These are phyloP conservation scores for Psammodynastes pulverulentus DNA, from an alignment of 2,113 vertebrate species.

Conservation along the genomic window DNA sequence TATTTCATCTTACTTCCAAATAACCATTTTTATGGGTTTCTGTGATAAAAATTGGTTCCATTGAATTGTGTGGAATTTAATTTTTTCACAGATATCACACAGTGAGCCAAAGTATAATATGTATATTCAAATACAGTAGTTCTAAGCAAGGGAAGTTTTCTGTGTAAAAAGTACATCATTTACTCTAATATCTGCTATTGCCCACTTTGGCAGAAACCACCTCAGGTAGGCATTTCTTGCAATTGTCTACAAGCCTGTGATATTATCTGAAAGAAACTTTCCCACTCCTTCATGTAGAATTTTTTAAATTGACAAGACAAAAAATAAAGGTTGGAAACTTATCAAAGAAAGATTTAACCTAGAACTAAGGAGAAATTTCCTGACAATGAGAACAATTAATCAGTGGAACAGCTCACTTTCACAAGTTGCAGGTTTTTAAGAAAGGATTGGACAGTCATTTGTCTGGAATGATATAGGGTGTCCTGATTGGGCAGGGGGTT, in stretches of 20 bases:
- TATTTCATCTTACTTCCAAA: neutral
- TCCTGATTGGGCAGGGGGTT: neutral
- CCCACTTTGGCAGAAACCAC: neutral
- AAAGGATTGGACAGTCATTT: neutral
- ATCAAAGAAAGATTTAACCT: neutral
- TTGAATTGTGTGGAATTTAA: neutral
- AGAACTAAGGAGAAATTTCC: neutral
- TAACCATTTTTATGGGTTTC: neutral
- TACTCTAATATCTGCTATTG: neutral
- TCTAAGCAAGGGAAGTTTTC: neutral
- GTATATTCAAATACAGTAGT: neutral
- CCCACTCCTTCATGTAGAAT: neutral
- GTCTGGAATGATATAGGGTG: neutral
- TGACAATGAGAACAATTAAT: neutral
- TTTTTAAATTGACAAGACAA: neutral
- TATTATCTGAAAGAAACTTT: neutral
- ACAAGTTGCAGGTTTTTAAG: neutral
- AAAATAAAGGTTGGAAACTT: neutral
- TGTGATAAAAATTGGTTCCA: neutral
- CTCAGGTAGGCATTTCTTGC: neutral
- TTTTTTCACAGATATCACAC: neutral
- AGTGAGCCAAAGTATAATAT: neutral
- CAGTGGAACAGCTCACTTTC: neutral
- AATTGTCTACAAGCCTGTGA: neutral
- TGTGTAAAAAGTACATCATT: neutral